Conservation (phyloP, 2,113 vertebrate genomes). For the Chionodraco myersi region DNA sequence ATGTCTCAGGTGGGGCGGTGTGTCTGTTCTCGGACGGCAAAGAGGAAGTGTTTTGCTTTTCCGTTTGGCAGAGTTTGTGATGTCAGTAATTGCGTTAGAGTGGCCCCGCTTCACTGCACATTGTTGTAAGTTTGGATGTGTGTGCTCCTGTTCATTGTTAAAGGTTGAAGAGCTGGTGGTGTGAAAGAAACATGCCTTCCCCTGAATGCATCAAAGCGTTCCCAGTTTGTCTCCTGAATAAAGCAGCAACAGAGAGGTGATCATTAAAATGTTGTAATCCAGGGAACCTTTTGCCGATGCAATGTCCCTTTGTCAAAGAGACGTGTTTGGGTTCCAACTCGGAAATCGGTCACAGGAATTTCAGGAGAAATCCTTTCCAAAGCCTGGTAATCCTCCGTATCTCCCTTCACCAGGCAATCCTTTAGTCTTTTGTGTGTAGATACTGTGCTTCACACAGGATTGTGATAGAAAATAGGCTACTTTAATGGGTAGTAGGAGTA, state of each 20-base stretch:
- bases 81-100: slow-evolving; percentile 65
- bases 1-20: slow-evolving; percentile 57
- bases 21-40: slow-evolving; percentile 44
- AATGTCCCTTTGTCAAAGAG: slow-evolving; percentile 23
- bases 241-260: slow-evolving; percentile 30
- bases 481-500: slow-evolving; percentile 30
- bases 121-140: slow-evolving; percentile 44
- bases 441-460: slow-evolving; percentile 7
- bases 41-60: slow-evolving; percentile 58
- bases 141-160: slow-evolving; percentile 30
- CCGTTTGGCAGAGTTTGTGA: slow-evolving; percentile 53
- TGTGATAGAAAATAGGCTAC: slow-evolving; percentile 23
- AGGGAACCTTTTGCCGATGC: background rate
- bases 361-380: slow-evolving; percentile 42
- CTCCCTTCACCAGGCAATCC: slow-evolving; percentile 37
- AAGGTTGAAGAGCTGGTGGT: slow-evolving; percentile 46
- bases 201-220: slow-evolving; percentile 22
- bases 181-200: slow-evolving; percentile 45
- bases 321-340: slow-evolving; percentile 7
- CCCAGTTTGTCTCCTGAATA: slow-evolving; percentile 46
- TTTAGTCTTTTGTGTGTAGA: background rate
- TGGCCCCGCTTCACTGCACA: slow-evolving; percentile 29
- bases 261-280: slow-evolving; percentile 38
- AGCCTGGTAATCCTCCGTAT: slow-evolving; percentile 34
- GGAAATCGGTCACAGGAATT: slow-evolving; percentile 30